Conservation (phyloP, 2,113 vertebrate species). For the Acinonyx jubatus region DNA sequence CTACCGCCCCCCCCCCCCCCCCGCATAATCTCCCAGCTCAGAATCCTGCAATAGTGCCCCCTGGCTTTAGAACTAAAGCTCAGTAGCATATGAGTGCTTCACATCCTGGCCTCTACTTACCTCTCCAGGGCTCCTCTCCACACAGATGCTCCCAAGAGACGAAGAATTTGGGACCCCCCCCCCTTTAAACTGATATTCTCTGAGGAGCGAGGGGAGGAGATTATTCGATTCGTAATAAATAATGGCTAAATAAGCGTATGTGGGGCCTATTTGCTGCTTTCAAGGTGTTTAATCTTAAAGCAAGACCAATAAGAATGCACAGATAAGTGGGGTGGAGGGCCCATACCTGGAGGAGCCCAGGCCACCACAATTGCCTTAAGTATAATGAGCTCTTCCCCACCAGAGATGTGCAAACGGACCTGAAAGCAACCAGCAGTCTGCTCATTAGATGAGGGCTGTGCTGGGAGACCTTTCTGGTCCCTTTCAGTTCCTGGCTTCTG, state of each 20-base stretch:
- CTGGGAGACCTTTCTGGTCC: too few relatives aligned
- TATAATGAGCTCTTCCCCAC: not conserved
- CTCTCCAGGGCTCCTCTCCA: too few relatives aligned
- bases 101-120: not conserved
- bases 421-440: rapidly evolving
- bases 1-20: not conserved
- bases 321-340: not conserved
- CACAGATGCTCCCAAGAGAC: not conserved
- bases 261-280: not conserved
- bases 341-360: not conserved
- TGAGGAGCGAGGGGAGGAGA: not conserved
- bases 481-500: not conserved
- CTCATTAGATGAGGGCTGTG: not conserved
- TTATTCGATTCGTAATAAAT: not conserved
- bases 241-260: not conserved
- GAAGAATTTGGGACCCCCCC: not conserved
- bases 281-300: not conserved
- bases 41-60: not conserved
- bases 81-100: not conserved
- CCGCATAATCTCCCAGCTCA: not conserved
- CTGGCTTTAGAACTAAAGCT: not conserved
- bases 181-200: not conserved
- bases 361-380: not conserved
- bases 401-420: not conserved
- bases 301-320: not conserved